Conservation (phyloP, 2,113 vertebrate species). For the Strix aluco region DNA sequence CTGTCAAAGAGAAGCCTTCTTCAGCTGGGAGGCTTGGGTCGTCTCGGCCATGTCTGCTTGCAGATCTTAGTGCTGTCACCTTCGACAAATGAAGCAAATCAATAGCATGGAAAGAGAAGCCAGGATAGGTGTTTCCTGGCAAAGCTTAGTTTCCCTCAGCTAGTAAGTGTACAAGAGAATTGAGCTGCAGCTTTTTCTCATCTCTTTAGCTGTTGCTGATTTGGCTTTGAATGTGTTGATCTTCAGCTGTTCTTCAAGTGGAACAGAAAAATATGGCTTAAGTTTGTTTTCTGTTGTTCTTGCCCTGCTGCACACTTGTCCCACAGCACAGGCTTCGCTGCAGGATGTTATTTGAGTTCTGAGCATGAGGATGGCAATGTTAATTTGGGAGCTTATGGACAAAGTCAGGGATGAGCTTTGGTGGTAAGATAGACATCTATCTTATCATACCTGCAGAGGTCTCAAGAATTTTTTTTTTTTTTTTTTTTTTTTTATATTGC, state of each 20-base stretch:
- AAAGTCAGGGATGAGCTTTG: background rate
- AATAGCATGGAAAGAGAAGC: background rate
- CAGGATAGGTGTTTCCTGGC: background rate
- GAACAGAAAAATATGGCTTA: background rate
- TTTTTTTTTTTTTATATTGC: too few species aligned
- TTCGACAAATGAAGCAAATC: background rate
- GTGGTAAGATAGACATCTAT: background rate
- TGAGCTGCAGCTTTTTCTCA: background rate
- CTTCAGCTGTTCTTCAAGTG: background rate
- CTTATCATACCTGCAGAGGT: background rate
- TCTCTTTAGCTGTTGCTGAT: background rate
- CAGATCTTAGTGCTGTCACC: background rate
- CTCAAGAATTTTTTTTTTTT: background rate
- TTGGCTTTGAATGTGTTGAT: background rate
- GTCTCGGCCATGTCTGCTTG: background rate
- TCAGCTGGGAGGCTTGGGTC: background rate
- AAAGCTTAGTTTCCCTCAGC: background rate
- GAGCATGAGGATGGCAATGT: background rate
- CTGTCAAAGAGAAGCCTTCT: background rate
- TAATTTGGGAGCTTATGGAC: background rate
- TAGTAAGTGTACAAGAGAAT: background rate
- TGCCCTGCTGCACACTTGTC: accelerated
- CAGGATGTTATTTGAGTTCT: background rate
- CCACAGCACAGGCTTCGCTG: background rate
- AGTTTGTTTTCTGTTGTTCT: background rate